Conservation (phyloP, 2,888 invertebrate genomes). For the Hyalella azteca region DNA sequence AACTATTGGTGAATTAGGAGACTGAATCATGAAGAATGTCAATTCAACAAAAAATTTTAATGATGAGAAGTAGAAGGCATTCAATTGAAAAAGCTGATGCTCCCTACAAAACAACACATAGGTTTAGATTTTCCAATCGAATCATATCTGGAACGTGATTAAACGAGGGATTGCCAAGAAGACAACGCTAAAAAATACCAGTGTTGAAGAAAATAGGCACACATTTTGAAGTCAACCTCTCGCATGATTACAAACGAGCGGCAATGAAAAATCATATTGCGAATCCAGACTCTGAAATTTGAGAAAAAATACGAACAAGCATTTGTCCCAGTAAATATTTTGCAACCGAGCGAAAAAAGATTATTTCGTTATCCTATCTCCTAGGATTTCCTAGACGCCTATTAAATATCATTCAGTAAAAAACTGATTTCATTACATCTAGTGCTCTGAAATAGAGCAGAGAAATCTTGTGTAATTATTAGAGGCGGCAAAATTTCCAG, state of each 20-base stretch:
- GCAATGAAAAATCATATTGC: no score
- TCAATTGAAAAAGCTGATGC: not conserved
- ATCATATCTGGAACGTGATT: no score
- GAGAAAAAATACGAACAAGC: no score
- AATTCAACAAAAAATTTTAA: not conserved
- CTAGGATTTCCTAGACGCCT: not conserved
- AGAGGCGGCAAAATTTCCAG: not conserved
- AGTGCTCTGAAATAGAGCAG: not conserved
- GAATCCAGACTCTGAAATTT: no score
- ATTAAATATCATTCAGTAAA: not conserved
- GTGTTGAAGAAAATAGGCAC: no score
- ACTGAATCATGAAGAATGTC: not conserved
- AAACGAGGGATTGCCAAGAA: no score
- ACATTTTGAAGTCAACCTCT: no score
- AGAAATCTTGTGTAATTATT: not conserved
- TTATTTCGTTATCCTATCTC: not conserved
- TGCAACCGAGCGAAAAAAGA: no score
- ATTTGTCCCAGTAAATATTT: no score
- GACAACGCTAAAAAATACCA: no score
- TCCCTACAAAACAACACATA: not conserved
- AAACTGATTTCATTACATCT: not conserved
- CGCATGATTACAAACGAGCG: no score
- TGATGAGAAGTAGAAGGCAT: not conserved
- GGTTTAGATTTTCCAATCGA: no score
- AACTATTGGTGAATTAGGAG: not conserved